Evolutionary conservation across 1,140 invertebrate species (phyloP).

Genomic region (Batillaria attramentaria): DNA sequence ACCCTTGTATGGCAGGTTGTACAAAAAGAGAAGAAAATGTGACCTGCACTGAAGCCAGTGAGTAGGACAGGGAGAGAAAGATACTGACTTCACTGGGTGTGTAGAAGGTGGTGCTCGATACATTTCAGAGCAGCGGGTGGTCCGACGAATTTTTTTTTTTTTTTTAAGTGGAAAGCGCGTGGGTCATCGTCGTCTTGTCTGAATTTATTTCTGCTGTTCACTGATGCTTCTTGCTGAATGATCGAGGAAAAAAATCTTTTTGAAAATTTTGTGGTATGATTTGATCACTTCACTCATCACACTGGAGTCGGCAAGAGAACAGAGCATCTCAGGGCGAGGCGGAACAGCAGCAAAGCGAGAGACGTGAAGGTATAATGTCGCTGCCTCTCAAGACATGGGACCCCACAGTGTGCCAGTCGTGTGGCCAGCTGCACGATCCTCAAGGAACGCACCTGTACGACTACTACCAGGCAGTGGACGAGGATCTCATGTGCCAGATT

Average conservation of each 20-base stretch:
- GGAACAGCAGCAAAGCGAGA: not conserved
- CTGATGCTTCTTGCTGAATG: too few species aligned
- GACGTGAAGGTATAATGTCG: slow-evolving; percentile 36
- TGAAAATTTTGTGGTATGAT: too few species aligned
- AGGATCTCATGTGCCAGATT: slow-evolving; percentile 74
- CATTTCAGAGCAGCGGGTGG: too few species aligned
- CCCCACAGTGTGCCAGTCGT: slow-evolving; percentile 65
- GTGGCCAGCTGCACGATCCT: slow-evolving; percentile 73
- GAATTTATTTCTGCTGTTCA: too few species aligned
- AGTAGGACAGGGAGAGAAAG: not conserved
- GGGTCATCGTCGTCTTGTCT: too few species aligned
- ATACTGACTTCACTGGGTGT: too few species aligned
- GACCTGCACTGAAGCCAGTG: not conserved
- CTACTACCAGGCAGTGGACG: slow-evolving; percentile 74
- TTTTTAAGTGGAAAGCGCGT: too few species aligned
- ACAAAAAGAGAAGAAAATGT: slow-evolving; percentile 3
- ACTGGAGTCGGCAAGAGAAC: not conserved
- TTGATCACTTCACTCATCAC: not conserved
- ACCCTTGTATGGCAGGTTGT: not conserved
- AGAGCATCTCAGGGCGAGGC: not conserved
- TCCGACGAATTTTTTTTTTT: too few species aligned
- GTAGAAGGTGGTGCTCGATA: too few species aligned
- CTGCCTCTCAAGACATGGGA: slow-evolving; percentile 38
- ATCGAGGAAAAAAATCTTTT: too few species aligned
- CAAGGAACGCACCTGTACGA: slow-evolving; percentile 74